Base-by-base conservation (phyloP, 2,888 invertebrate genomes). In the Amorpha juglandis region DNA sequence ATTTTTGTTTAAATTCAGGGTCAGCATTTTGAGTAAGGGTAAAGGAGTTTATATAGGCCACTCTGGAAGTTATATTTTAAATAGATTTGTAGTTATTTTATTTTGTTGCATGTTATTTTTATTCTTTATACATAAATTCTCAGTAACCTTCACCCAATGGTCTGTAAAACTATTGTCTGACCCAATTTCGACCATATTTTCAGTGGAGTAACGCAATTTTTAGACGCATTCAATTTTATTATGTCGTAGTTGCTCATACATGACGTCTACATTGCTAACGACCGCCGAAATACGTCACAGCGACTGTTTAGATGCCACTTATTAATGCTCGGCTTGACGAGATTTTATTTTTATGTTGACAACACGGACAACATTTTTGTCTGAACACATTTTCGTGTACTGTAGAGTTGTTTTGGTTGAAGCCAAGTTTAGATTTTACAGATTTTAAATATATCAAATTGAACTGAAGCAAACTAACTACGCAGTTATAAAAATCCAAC, bases 181-280 rank as follows among this genome's bases (percentile, higher is more conserved):
- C 63, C 70, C 63, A 62, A 65, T 71, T 73, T 58, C 66, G 70
- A 66, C 51, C 64, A 48, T 67, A 71, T 72, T 71, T 62, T 55
- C 65, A 38, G 55, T 63, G 66, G 75, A 69, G 71, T 27, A 71
- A 76, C 35, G 35, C 35, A 16, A 55, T 55, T 55, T 58, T 19
- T 38, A 58, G 58, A 42, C 58, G 68, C 65, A 66, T 50, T 53
- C 65, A 62, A 68, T 62, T 64, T 63, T 67, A 65, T 50, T 67
- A 64, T 65, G 68, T 72, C 76, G 73, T 71, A 69, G 67, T 58
- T 42, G 19, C 27, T 58, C 58, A 12, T 27, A 14, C 14, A 58
- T 74, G 72, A 72, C 77, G 77, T 71, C 63, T 64, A 63, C 47
- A 45, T 68, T 68, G 48, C 70, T 74, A 76, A 76, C 73, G 74